Evolutionary conservation across 2,888 invertebrate genomes (phyloP), one percentile per base, ranked within the genome.

Genomic region (Dicycla oo): DNA sequence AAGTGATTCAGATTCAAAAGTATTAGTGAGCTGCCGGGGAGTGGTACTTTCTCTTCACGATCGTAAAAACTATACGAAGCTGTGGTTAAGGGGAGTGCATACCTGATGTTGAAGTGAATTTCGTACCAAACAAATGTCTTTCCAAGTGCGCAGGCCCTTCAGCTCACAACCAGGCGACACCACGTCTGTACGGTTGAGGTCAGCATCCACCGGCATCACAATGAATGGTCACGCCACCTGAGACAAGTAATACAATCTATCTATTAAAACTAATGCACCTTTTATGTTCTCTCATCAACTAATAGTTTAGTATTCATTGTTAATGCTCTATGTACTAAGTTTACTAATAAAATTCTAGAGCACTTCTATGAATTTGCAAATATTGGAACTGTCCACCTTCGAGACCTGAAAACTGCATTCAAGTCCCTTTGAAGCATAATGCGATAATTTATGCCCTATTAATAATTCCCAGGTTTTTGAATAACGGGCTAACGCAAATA

Each of bases 181-280:
- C 95, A 94, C 96, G 94, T 94, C 96, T 94, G 94, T 95, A 93
- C 94, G 92, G 92, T 94, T 93, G 90, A 93, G 93, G 95, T 94
- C 95, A 93, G 95, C 96, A 96, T 96, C 96, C 96, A 96, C 95
- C 96, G 96, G 96, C 96, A 96, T 96, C 96, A 96, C 96, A 96
- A 94, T 94, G 93, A 95, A 94, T 95, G 93, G 93, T 95, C 93
- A 93, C 96, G 92, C 95, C 95, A 95, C 96, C 96, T 96, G 88
- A 78, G 83, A 83, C 82, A 85, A 75, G 79, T 70, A 83, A 85
- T 74, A 78, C 70, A 53, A 73, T 74, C 81, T 82, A 81, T 82
- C 78, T 82, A 79, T 78, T 81, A 84, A 76, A 75, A 78, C 73
- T 64, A 73, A 80, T 63, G 80, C 45, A 40, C 57, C 34, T 57